Percentiles rank a stretch among this genome's conserved stretches.
These are phyloP conservation scores for Perdita meconis DNA, from an alignment of 2,888 invertebrate species.

Conservation along the genomic window DNA sequence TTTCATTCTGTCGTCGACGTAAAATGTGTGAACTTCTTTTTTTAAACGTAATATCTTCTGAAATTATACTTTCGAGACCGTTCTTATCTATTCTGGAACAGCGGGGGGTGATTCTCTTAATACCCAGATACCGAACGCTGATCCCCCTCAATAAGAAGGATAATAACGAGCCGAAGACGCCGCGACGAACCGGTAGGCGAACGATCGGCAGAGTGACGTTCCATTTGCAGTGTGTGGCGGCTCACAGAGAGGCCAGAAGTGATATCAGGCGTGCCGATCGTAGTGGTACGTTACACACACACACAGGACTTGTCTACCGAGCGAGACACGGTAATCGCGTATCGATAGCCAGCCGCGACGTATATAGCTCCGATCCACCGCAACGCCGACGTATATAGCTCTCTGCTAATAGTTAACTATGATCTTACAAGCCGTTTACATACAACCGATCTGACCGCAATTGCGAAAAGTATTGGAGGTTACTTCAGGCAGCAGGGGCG, in stretches of 20 bases:
- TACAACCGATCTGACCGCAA: conserved; percentile 39
- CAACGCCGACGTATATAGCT: conserved; percentile 41
- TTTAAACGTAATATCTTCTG: too few relatives aligned
- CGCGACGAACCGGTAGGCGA: background rate
- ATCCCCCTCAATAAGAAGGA: background rate
- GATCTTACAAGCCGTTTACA: conserved; percentile 58
- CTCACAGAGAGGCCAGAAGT: conserved; percentile 21
- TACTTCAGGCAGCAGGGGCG: background rate
- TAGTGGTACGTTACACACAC: conserved; percentile 28
- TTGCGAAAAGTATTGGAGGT: conserved; percentile 41
- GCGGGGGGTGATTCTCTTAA: too few relatives aligned
- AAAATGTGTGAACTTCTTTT: too few relatives aligned
- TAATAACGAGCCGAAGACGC: background rate
- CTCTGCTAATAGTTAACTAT: conserved; percentile 56
- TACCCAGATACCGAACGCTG: background rate
- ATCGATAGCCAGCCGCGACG: conserved; percentile 60
- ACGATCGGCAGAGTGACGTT: conserved; percentile 12
- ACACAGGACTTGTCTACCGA: conserved; percentile 47
- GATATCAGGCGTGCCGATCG: conserved; percentile 56
- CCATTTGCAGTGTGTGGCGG: conserved; percentile 32
- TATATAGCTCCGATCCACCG: conserved; percentile 56
- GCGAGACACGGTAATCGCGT: conserved; percentile 63
- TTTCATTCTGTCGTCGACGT: too few relatives aligned
- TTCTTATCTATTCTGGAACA: too few relatives aligned
- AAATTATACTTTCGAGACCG: too few relatives aligned